Evolutionary conservation across 1,140 invertebrate genomes (phyloP).

Genomic region (Drosophila nikananu): DNA sequence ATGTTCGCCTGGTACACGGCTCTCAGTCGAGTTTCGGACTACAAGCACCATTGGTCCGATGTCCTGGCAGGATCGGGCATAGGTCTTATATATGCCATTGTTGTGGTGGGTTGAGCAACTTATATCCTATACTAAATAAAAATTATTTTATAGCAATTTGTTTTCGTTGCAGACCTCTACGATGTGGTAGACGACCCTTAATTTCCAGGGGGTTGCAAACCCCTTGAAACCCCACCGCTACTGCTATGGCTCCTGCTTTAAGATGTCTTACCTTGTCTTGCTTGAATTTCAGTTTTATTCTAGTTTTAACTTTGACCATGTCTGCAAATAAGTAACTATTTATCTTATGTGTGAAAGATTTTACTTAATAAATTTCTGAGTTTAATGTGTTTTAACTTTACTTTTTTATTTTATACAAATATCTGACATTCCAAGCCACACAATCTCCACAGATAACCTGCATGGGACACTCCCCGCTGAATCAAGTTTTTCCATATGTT

Average conservation of each 20-base stretch:
- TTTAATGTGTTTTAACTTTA: constrained; percentile 33
- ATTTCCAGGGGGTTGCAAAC: constrained; percentile 32
- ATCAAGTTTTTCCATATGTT: constrained; percentile 28
- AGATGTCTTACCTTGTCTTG: constrained; percentile 32
- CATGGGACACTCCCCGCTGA: constrained; percentile 30
- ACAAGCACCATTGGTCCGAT: constrained; percentile 96
- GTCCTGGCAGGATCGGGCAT: constrained; percentile 87
- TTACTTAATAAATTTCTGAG: constrained; percentile 57
- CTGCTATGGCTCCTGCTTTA: constrained; percentile 41
- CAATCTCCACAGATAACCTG: constrained; percentile 19
- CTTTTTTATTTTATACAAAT: not conserved
- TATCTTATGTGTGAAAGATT: constrained; percentile 42
- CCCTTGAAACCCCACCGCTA: constrained; percentile 21
- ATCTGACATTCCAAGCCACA: not conserved
- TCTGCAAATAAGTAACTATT: constrained; percentile 32
- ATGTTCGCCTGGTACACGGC: constrained; percentile 92
- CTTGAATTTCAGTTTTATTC: constrained; percentile 44
- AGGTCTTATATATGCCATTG: constrained; percentile 86
- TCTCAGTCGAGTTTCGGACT: constrained; percentile 95
- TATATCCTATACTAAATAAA: not conserved
- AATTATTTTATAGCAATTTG: not conserved
- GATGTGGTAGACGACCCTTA: constrained; percentile 48
- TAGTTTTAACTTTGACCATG: constrained; percentile 38
- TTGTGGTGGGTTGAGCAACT: constrained; percentile 86
- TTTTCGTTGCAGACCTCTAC: constrained; percentile 51